Evolutionary conservation across 2,113 vertebrate genomes (phyloP), one percentile per base, ranked within the genome.

Genomic region (Tylochromis polylepis): DNA sequence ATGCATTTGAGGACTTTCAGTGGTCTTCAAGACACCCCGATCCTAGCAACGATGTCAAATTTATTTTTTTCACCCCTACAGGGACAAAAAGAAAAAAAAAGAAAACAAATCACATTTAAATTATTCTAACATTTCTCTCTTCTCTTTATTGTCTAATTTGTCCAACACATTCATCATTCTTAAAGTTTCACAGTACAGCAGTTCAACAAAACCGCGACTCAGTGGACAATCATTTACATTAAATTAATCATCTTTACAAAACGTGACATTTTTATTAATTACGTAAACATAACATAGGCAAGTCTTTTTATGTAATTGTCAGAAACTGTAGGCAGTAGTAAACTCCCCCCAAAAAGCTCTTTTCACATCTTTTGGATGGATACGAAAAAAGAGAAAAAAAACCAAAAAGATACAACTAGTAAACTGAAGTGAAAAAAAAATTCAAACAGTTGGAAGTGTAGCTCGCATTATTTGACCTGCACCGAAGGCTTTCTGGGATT

Each of bases 61-160:
- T 1, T 0, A 41, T 24, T 15, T 3, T 41, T 5, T 2, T 0
- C n/a, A n/a, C 11, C 5, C 41, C n/a, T 70, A 0, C 11, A 6
- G 7, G 0, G 0, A 70, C n/a, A 22, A 24, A 41, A 70, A 8
- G 1, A 22, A 41, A 70, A 8, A 1, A 22, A 41, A 70, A 15
- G 0, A 4, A 43, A 49, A 20, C 6, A 2, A 31, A 78, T 59
- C 4, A 56, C 24, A 79, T 7, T 67, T 8, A 46, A 41, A 49
- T 24, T 11, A 14, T 55, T 46, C 8, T 18, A 87, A 81, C 55
- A 85, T 82, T 51, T 80, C 15, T 83, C 29, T 65, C 8, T 77
- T 81, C 11, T 90, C 84, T 94, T 93, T 93, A 92, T 92, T 93
- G 77, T 77, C 12, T 4, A 31, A 46, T 49, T 24, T 86, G 24